phyloP scores from a whole-genome alignment of 1,140 invertebrate genomes.

The Oedothorax gibbosus region DNA sequence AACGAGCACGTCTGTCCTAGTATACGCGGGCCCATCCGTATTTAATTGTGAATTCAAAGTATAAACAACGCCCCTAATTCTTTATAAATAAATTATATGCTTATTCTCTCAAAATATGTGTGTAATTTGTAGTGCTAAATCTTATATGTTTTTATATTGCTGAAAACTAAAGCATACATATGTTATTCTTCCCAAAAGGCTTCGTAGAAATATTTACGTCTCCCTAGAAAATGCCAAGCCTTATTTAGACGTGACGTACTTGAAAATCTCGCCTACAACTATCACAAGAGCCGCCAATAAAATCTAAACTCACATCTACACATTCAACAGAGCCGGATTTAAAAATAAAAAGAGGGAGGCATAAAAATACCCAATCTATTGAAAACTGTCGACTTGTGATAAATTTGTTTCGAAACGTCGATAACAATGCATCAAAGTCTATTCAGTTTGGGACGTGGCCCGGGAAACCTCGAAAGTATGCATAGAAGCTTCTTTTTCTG shows the following conservation, averaged over 20 bases:
- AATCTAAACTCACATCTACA: neutral
- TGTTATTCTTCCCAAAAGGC: no score
- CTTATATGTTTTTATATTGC: no score
- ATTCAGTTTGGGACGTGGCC: neutral
- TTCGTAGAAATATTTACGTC: no score
- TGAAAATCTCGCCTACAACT: neutral
- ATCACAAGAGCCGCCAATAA: neutral
- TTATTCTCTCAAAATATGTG: no score
- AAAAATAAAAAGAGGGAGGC: neutral
- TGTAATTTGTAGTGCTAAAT: no score
- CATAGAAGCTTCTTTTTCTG: neutral
- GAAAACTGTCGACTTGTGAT: constrained; percentile 41
- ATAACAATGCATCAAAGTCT: constrained; percentile 18
- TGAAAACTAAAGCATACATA: no score
- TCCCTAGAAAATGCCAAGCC: neutral
- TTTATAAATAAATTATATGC: no score
- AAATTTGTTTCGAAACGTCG: constrained; percentile 28
- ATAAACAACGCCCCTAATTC: no score
- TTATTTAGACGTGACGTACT: neutral
- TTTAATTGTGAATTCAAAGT: no score
- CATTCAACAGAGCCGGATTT: neutral
- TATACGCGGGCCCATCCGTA: no score
- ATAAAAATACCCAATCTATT: constrained; percentile 24
- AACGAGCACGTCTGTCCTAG: no score
- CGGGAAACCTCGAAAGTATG: neutral